Percentiles rank a stretch among this genome's conserved stretches.
These are phyloP conservation scores for Prionailurus viverrinus DNA, from an alignment of 2,113 vertebrate species.

Conservation along the genomic window DNA sequence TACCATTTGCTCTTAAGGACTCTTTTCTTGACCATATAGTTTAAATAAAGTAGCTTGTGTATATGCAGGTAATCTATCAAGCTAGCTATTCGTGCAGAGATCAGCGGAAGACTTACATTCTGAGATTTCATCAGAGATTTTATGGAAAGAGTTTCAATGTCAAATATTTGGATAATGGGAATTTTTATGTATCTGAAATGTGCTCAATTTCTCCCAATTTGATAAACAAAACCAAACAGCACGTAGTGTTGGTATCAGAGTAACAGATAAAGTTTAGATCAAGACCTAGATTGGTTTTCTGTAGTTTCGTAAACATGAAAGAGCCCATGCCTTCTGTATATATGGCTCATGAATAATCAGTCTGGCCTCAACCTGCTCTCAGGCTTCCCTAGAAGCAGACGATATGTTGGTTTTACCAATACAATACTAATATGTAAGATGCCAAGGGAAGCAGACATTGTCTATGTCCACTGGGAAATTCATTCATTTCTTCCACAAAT, in stretches of 20 bases:
- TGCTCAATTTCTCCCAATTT: background rate
- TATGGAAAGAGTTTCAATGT: background rate
- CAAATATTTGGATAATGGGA: background rate
- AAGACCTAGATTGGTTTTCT: background rate
- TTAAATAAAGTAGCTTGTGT: background rate
- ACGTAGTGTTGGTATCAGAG: background rate
- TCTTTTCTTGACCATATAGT: background rate
- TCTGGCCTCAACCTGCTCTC: background rate
- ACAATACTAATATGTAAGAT: background rate
- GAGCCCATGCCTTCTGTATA: background rate
- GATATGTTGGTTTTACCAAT: background rate
- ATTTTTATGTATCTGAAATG: background rate
- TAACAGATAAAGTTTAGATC: background rate
- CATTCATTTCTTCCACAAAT: background rate
- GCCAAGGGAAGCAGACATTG: background rate
- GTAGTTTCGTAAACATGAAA: background rate
- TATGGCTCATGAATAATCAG: background rate
- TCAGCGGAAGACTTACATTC: background rate
- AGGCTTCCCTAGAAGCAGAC: background rate
- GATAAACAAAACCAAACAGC: background rate
- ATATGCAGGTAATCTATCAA: background rate
- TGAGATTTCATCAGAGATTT: constrained; percentile 14
- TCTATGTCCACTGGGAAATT: background rate
- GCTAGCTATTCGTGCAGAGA: background rate
- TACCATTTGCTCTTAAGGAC: background rate